A percentile compares a stretch with the other conserved stretches of the same genome.
Conservation (phyloP, 2,113 vertebrate species). For the Nerophis ophidion region DNA sequence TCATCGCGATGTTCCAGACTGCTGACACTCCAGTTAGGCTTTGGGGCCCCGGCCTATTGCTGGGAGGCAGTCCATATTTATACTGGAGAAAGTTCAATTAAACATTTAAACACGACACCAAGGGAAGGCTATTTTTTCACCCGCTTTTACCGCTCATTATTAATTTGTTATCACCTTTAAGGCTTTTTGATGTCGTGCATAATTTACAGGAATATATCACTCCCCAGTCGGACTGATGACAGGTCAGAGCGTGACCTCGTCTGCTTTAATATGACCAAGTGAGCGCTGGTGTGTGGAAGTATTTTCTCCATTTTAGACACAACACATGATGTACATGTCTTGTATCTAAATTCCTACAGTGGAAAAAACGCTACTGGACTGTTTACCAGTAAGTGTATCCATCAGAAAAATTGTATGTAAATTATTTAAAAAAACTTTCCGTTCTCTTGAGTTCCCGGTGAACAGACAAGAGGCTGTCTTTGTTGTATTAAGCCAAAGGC, state of each 20-base stretch:
- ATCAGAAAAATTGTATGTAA: too few relatives aligned
- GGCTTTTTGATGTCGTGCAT: slow-evolving; percentile 79
- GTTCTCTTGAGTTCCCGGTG: too few relatives aligned
- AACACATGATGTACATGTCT: too few relatives aligned
- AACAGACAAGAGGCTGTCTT: too few relatives aligned
- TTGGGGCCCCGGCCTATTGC: slow-evolving; percentile 26
- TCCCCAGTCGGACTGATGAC: slow-evolving; percentile 61
- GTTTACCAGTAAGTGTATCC: too few relatives aligned
- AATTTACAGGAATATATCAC: slow-evolving; percentile 77
- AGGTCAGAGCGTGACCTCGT: slow-evolving; percentile 55
- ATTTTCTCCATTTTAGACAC: too few relatives aligned
- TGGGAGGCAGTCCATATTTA: slow-evolving; percentile 60
- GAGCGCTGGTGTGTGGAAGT: slow-evolving; percentile 15
- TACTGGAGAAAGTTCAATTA: slow-evolving; percentile 64
- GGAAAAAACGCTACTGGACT: too few relatives aligned
- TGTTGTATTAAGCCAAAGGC: too few relatives aligned
- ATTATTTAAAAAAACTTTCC: too few relatives aligned
- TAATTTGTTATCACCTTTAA: slow-evolving; percentile 82
- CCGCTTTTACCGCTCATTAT: slow-evolving; percentile 70
- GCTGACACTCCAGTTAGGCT: slow-evolving; percentile 24
- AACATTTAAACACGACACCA: slow-evolving; percentile 70
- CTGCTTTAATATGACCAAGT: slow-evolving; percentile 70
- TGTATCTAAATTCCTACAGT: too few relatives aligned
- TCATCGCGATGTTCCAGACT: slow-evolving; percentile 14
- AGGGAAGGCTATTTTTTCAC: slow-evolving; percentile 73